Percentiles rank a stretch among this genome's conserved stretches.
phyloP scores from a whole-genome alignment of 2,888 invertebrate genomes.

The Neoaliturus tenellus region DNA sequence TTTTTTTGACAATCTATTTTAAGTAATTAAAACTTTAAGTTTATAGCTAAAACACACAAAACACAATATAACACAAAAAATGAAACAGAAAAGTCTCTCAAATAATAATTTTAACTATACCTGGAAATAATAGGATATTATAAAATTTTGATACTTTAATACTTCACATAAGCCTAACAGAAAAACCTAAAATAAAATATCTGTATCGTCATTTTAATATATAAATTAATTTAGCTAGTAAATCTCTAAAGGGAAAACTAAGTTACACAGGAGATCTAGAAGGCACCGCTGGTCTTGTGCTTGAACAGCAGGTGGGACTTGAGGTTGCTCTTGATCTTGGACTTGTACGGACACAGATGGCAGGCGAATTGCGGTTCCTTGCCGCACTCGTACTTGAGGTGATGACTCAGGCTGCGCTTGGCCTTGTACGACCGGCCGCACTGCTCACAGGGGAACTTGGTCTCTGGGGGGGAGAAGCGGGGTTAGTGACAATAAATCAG shows the following conservation, averaged over 20 bases:
- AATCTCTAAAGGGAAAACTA: not conserved
- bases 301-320: slow-evolving; percentile 63
- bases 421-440: slow-evolving; percentile 65
- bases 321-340: slow-evolving; percentile 72
- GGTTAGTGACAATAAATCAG: not conserved
- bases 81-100: no score
- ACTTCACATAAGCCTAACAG: no score
- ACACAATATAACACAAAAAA: no score
- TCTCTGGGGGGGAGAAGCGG: not conserved
- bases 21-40: no score
- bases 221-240: no score
- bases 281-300: slow-evolving; percentile 56
- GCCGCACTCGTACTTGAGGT: slow-evolving; percentile 71
- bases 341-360: slow-evolving; percentile 71
- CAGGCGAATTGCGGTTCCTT: slow-evolving; percentile 73
- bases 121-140: no score
- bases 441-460: slow-evolving; percentile 69
- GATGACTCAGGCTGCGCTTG: slow-evolving; percentile 63
- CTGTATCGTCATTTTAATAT: no score
- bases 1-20: no score
- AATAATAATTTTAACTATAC: no score
- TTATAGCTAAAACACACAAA: no score
- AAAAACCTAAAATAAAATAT: no score
- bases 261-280: not conserved
- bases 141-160: no score